Evolutionary conservation across 2,888 invertebrate genomes (phyloP), one percentile per base, ranked within the genome.

Genomic region (Epirrita christyi): DNA sequence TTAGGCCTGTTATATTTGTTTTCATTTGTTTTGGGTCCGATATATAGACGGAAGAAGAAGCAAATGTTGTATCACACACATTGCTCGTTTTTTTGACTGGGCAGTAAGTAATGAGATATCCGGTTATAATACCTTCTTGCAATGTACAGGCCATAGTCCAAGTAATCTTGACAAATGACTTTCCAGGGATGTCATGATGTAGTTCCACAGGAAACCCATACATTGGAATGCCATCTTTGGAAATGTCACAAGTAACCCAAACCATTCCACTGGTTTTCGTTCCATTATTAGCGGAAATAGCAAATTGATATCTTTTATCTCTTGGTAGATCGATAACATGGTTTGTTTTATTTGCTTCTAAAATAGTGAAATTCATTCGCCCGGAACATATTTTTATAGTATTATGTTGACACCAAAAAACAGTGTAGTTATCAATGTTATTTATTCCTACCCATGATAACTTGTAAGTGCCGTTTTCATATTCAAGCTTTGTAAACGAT

Each of bases 71-170:
- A 71, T 93, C 93, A 83, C 95, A 95, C 28, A 84, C 83, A 59
- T 83, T 85, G 61, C 92, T 90, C 28, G 92, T 90, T 3, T 93
- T 90, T 21, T 93, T 85, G 28, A 92, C 87, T 50, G 94, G 94
- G 72, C 97, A 97, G 73, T 96, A 97, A 49, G 94, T 94, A 52
- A 97, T 94, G 49, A 93, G 93, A 80, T 95, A 97, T 13, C 96
- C 97, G 61, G 92, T 93, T 14, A 97, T 93, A 51, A 94, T 93
- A 2, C 95, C 95, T 48, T 95, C 93, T 63, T 94, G 93, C 71
- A 96, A 94, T 0, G 95, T 94, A 78, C 97, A 97, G 59, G 96
- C 95, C 65, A 97, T 92, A 58, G 93, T 94, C 97, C 97, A 97
- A 41, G 93, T 93, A 10, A 97, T 91, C 59, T 73, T 83, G 0